Percentiles rank a stretch among this genome's conserved stretches.
These are phyloP conservation scores for Chrysolina oricalcia DNA, from an alignment of 2,888 invertebrate species.

Conservation along the genomic window DNA sequence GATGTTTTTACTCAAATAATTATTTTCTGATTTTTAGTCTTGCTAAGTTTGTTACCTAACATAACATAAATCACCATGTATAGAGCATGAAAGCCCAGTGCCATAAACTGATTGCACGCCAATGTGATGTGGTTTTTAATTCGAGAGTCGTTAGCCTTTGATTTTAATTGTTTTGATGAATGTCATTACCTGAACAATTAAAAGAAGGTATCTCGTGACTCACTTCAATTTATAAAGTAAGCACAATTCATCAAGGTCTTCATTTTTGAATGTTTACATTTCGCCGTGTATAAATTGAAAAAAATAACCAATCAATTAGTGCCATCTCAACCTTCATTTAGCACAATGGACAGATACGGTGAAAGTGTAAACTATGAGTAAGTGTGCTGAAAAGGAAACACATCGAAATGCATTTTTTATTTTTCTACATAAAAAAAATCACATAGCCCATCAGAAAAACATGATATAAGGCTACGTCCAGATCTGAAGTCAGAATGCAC, in stretches of 20 bases:
- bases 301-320: slow-evolving; percentile 17
- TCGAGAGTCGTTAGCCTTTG: slow-evolving; percentile 16
- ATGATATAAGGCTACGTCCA: no score
- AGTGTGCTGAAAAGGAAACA: neutral
- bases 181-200: slow-evolving; percentile 7
- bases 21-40: no score
- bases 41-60: no score
- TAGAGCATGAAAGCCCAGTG: neutral
- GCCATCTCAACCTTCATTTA: neutral
- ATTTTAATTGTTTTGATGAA: slow-evolving; percentile 18
- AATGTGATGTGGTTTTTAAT: neutral
- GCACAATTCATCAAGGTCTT: neutral
- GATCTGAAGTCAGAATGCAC: no score
- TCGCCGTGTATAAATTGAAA: neutral
- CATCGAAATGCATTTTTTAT: no score
- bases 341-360: neutral
- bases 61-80: no score
- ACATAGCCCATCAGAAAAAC: no score
- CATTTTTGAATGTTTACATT: slow-evolving; percentile 10
- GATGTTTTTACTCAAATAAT: no score
- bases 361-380: slow-evolving; percentile 1
- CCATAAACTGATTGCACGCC: neutral
- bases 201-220: slow-evolving; percentile 14
- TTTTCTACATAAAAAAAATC: no score
- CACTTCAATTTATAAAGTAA: neutral